A percentile compares a stretch with the other conserved stretches of the same genome.
Conservation (phyloP, 2,888 invertebrate genomes). For the Bembecia ichneumoniformis region DNA sequence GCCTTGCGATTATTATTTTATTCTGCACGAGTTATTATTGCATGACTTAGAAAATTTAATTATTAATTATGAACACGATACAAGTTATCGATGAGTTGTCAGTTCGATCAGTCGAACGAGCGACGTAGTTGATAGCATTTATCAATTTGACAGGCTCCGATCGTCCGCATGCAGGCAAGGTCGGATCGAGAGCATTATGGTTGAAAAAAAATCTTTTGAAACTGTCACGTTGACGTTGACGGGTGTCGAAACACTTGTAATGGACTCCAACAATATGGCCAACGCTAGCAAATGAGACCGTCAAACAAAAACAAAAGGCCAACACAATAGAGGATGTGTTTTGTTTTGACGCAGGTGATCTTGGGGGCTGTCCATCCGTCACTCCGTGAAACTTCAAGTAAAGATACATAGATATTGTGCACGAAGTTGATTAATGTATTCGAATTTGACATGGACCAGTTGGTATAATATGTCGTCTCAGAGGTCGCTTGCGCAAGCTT, state of each 20-base stretch:
- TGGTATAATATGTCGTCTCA: slow-evolving; percentile 22
- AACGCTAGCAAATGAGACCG: slow-evolving; percentile 41
- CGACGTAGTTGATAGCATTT: slow-evolving; percentile 17
- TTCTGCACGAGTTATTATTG: background rate
- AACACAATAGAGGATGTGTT: slow-evolving; percentile 44
- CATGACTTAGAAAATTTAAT: background rate
- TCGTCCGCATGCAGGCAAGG: slow-evolving; percentile 26
- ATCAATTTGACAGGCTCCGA: slow-evolving; percentile 25
- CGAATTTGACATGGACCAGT: slow-evolving; percentile 30
- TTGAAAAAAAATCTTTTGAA: slow-evolving; percentile 37
- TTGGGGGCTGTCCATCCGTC: slow-evolving; percentile 44
- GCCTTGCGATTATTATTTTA: slow-evolving; percentile 7
- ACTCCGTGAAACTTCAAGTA: slow-evolving; percentile 21
- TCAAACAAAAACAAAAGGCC: slow-evolving; percentile 50
- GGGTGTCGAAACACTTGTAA: slow-evolving; percentile 58
- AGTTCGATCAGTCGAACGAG: slow-evolving; percentile 7
- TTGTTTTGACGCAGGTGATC: slow-evolving; percentile 52
- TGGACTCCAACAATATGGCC: slow-evolving; percentile 43
- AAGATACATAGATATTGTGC: slow-evolving; percentile 10
- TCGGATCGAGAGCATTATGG: slow-evolving; percentile 26
- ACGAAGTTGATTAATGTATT: slow-evolving; percentile 49
- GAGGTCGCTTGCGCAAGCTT: slow-evolving; percentile 21
- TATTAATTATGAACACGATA: background rate
- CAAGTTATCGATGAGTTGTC: background rate
- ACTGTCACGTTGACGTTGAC: slow-evolving; percentile 55